Base-by-base conservation (phyloP, 2,888 invertebrate species). In the Andrena chrysosceles region DNA sequence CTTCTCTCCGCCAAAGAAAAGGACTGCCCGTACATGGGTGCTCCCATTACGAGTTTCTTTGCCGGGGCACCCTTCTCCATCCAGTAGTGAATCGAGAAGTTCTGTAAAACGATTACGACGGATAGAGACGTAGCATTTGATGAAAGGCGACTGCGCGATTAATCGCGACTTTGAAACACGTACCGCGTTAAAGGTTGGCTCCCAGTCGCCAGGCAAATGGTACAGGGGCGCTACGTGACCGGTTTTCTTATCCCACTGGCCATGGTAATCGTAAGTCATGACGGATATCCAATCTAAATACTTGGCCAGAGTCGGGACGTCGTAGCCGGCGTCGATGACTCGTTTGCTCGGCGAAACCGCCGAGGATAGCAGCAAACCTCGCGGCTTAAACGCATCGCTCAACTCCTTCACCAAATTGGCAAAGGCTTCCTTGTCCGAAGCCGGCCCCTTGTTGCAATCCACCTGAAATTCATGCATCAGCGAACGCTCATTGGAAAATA, bases 161-260 rank as follows among this genome's bases (percentile, higher is more conserved):
- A 13, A 23, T 54, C 16, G 35, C 1, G 6, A 26, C 5, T 20
- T 29, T 10, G 7, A 49, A 35, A 26, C 2, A 49, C 66, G 52
- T 81, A 96, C 96, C 26, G 97, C 96, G 94, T 98, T 98, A 92
- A 98, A 97, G 8, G 96, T 96, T 67, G 95, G 95, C 86, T 97
- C 97, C 81, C 95, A 95, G 91, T 97, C 97, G 35, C 96, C 96
- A 0, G 97, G 97, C 91, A 97, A 96, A 2, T 95, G 95, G 87
- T 97, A 98, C 96, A 98, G 97, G 1, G 98, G 98, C 0, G 98
- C 97, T 2, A 98, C 96, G 91, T 98, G 98, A 0, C 98, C 98
- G 0, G 98, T 98, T 87, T 96, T 96, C 93, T 97, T 97, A 91
- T 98, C 98, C 98, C 98, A 98, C 91, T 98, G 98, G 0, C 98